Conservation (phyloP, 53 echinoderm and acorn worm genomes). For the Temnopleurus reevesii region DNA sequence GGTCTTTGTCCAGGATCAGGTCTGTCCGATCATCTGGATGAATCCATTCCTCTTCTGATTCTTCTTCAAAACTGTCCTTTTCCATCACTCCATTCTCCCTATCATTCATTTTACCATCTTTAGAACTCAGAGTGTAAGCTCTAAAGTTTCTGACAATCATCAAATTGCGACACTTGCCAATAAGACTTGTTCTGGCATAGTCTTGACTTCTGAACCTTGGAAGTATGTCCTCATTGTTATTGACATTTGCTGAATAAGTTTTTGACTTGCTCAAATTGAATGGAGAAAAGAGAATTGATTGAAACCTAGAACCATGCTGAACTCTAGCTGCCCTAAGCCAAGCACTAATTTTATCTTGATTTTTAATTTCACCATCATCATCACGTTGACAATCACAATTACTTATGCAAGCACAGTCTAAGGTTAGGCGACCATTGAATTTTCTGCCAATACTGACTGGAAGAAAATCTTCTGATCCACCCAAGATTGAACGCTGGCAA, state of each 20-base stretch:
- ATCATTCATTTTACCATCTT: background rate
- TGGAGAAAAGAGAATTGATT: background rate
- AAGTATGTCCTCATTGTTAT: background rate
- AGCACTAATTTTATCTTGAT: background rate
- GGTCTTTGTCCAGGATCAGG: slow-evolving; percentile 44
- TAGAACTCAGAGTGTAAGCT: background rate
- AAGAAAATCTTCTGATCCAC: background rate
- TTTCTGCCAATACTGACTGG: too few species aligned
- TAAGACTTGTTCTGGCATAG: background rate
- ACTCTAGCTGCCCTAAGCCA: background rate
- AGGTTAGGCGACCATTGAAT: too few species aligned
- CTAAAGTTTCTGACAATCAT: background rate
- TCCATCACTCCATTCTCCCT: background rate
- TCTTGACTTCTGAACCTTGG: background rate
- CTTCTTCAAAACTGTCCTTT: background rate
- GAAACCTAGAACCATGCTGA: background rate
- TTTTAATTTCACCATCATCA: background rate
- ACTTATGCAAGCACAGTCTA: too few species aligned
- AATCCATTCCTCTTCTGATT: slow-evolving; percentile 63
- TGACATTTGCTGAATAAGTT: background rate
- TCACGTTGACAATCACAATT: background rate
- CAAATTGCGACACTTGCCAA: background rate
- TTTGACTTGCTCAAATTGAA: background rate
- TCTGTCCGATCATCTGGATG: slow-evolving; percentile 66
- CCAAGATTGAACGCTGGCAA: background rate